These are phyloP conservation scores for Xiphias gladius DNA, from an alignment of 2,113 vertebrate genomes.

Conservation along the genomic window DNA sequence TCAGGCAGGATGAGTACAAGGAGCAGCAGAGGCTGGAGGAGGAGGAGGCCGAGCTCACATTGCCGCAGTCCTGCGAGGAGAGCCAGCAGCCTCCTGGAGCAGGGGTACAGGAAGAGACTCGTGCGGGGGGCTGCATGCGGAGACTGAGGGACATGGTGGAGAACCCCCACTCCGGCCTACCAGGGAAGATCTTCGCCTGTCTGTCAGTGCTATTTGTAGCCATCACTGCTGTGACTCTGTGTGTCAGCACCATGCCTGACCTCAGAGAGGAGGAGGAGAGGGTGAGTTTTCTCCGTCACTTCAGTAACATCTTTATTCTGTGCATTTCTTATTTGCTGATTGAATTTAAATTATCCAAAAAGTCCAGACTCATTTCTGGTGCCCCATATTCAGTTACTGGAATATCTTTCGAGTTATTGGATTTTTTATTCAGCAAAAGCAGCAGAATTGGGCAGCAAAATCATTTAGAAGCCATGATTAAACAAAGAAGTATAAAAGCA, in stretches of 20 bases:
- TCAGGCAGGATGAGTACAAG: constrained; percentile 91
- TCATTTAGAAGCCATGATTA: background rate
- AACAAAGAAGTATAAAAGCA: background rate
- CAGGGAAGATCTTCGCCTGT: constrained; percentile 96
- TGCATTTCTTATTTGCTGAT: background rate
- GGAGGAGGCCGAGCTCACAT: constrained; percentile 77
- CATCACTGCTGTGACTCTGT: constrained; percentile 95
- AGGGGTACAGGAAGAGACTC: constrained; percentile 72
- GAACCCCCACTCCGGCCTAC: constrained; percentile 93
- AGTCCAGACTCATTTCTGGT: constrained; percentile 1
- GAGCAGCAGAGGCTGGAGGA: constrained; percentile 87
- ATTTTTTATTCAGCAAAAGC: background rate
- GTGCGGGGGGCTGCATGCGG: constrained; percentile 83
- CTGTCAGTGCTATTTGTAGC: constrained; percentile 94
- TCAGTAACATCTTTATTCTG: background rate
- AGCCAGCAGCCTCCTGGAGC: constrained; percentile 56
- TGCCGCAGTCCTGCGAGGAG: constrained; percentile 77
- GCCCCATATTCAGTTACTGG: background rate
- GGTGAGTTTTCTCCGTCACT: constrained; percentile 84
- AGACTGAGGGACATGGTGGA: constrained; percentile 95
- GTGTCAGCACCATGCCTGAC: constrained; percentile 98
- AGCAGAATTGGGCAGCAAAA: background rate
- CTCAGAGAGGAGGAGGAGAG: constrained; percentile 94
- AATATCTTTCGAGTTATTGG: background rate
- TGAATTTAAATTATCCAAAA: background rate